Conservation (phyloP, 2,113 vertebrate species). For the Protobothrops mucrosquamatus region DNA sequence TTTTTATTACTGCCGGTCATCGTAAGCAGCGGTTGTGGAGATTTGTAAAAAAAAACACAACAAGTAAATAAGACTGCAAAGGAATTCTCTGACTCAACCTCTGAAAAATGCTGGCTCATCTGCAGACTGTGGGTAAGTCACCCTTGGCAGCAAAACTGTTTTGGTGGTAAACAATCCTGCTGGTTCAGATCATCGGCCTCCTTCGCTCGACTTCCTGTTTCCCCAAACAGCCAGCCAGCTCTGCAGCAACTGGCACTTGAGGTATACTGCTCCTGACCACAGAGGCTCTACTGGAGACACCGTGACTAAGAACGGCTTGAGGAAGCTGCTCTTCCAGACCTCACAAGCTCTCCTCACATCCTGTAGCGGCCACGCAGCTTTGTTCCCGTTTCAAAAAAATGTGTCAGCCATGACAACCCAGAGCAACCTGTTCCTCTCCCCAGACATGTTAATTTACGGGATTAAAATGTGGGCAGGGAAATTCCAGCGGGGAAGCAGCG, state of each 20-base stretch:
- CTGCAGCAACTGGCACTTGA: background rate
- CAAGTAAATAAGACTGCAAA: background rate
- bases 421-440: background rate
- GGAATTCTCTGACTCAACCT: background rate
- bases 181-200: background rate
- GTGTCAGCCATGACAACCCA: background rate
- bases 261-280: background rate
- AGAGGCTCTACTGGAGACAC: background rate
- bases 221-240: background rate
- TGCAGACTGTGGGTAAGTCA: background rate
- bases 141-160: background rate
- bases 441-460: background rate
- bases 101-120: background rate
- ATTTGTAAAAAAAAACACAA: background rate
- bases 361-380: background rate
- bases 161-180: background rate
- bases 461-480: background rate
- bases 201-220: background rate
- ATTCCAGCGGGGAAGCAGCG: background rate
- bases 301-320: background rate
- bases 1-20: background rate
- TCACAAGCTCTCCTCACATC: background rate
- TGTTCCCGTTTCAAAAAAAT: background rate
- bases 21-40: background rate
- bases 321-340: background rate